Evolutionary conservation across 2,113 vertebrate genomes (phyloP).

Genomic region (Tinamus guttatus): DNA sequence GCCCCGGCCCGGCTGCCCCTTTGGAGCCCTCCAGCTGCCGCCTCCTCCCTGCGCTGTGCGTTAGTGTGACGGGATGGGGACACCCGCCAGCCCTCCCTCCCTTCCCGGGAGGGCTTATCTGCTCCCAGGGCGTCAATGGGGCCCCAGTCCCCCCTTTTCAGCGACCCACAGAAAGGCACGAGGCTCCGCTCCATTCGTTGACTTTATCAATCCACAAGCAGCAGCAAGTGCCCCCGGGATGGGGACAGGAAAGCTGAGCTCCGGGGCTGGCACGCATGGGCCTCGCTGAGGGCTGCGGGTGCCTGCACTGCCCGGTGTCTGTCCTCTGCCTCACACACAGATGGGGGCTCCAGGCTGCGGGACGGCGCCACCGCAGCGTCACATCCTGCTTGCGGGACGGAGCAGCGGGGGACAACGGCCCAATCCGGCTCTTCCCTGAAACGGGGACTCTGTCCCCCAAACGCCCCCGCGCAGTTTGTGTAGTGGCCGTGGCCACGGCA

Average conservation of each 20-base stretch:
- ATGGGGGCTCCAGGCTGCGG: background rate
- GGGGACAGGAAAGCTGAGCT: background rate
- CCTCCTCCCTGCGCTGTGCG: background rate
- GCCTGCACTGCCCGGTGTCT: background rate
- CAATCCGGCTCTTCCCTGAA: background rate
- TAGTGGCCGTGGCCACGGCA: background rate
- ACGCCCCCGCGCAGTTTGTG: background rate
- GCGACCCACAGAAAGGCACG: background rate
- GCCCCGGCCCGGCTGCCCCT: no score
- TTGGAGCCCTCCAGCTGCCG: no score
- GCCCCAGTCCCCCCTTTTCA: background rate
- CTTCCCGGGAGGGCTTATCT: background rate
- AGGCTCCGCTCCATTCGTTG: background rate
- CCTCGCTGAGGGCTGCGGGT: background rate
- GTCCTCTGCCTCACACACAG: background rate
- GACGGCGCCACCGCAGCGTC: background rate
- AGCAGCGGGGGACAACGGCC: background rate
- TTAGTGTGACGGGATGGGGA: background rate
- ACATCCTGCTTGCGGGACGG: background rate
- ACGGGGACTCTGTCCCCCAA: background rate
- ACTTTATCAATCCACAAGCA: constrained; percentile 51
- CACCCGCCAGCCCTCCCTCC: background rate
- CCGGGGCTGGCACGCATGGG: background rate
- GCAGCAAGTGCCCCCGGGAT: rapidly evolving
- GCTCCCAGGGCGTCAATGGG: rapidly evolving